A percentile compares a stretch with the other conserved stretches of the same genome.
Conservation (phyloP, 2,113 vertebrate species). For the Podiceps cristatus region DNA sequence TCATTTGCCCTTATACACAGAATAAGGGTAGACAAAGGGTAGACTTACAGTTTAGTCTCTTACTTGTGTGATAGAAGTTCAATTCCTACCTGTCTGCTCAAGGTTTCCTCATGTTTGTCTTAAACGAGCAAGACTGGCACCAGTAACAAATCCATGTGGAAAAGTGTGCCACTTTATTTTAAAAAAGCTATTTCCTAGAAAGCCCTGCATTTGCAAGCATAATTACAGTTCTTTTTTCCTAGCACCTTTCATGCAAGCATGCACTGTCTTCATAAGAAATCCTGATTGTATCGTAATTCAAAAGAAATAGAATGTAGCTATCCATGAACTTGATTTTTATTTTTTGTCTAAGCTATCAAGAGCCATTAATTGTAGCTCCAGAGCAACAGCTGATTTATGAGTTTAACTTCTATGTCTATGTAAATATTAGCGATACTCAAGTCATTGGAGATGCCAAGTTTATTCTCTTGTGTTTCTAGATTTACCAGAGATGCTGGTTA, state of each 20-base stretch:
- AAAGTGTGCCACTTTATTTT: neutral
- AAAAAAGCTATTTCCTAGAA: neutral
- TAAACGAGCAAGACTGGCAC: neutral
- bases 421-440: neutral
- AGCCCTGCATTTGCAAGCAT: neutral
- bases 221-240: neutral
- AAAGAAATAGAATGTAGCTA: neutral
- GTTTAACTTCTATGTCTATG: neutral
- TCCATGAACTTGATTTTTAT: neutral
- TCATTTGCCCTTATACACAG: neutral
- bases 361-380: neutral
- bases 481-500: conserved; percentile 87
- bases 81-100: neutral
- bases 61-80: neutral
- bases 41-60: neutral
- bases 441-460: neutral
- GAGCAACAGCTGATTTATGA: neutral
- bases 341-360: neutral
- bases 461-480: conserved; percentile 75
- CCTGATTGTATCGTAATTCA: neutral
- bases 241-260: neutral
- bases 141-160: neutral
- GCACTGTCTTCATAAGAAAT: neutral
- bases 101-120: neutral
- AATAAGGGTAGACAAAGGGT: too few species aligned